These are phyloP conservation scores for Cathartes aura DNA, from an alignment of 2,113 vertebrate species.

Conservation along the genomic window DNA sequence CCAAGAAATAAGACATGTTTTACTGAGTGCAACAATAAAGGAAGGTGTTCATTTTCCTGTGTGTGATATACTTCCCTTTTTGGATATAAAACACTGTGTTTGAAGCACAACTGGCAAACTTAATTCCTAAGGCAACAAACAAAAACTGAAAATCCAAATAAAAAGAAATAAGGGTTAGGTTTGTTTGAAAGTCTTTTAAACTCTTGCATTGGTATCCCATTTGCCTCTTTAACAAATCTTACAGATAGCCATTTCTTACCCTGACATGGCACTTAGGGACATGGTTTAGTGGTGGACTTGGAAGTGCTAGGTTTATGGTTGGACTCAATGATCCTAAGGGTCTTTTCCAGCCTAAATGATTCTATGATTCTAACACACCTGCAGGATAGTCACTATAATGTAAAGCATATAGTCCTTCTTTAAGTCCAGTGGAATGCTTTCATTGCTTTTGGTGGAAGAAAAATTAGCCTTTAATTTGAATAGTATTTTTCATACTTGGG, in stretches of 20 bases:
- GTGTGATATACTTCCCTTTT: background rate
- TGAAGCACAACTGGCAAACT: background rate
- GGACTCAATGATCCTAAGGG: background rate
- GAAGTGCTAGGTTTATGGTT: background rate
- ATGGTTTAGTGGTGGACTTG: background rate
- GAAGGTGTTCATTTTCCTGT: background rate
- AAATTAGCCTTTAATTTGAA: background rate
- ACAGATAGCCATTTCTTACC: background rate
- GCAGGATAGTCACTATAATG: background rate
- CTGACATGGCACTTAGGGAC: background rate
- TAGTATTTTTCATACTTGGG: background rate
- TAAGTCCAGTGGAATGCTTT: background rate
- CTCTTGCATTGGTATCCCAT: background rate
- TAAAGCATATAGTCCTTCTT: background rate
- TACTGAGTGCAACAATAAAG: background rate
- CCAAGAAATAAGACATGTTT: background rate
- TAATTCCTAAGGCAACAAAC: background rate
- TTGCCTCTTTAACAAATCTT: background rate
- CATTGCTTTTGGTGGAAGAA: background rate
- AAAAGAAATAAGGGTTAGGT: background rate
- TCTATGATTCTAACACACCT: background rate
- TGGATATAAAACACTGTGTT: background rate
- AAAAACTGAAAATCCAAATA: background rate
- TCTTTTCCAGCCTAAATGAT: background rate
- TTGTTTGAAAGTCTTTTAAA: background rate